phyloP scores from a whole-genome alignment of 23 tunicate species.

The Oikopleura dioica region DNA sequence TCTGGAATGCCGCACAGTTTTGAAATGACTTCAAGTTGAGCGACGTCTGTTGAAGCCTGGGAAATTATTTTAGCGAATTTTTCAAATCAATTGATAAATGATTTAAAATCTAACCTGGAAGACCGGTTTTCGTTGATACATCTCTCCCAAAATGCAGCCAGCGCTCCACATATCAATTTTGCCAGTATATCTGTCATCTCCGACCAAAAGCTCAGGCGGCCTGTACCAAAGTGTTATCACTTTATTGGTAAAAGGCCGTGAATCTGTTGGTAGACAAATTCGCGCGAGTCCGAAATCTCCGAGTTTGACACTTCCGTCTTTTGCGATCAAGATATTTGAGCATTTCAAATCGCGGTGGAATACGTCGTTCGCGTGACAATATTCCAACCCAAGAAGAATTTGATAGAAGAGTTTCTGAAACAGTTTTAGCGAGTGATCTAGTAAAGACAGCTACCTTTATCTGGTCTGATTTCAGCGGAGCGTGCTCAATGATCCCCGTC shows the following conservation, averaged over 20 bases:
- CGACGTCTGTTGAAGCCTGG: slow-evolving; percentile 5
- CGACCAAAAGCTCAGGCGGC: neutral
- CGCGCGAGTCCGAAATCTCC: slow-evolving; percentile 57
- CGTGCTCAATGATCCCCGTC: slow-evolving; percentile 9
- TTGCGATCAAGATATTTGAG: slow-evolving; percentile 74
- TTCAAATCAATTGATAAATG: neutral
- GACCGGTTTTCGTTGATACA: neutral
- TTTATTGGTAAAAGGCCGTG: slow-evolving; percentile 24
- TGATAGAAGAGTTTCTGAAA: neutral
- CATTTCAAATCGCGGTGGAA: slow-evolving; percentile 58
- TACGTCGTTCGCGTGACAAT: neutral
- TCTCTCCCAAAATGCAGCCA: slow-evolving; percentile 24
- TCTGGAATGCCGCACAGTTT: slow-evolving; percentile 8
- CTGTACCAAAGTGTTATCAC: slow-evolving; percentile 4
- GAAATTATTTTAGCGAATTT: neutral
- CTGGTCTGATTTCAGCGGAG: neutral
- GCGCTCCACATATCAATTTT: slow-evolving; percentile 8
- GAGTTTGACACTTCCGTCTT: slow-evolving; percentile 62
- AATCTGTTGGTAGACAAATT: slow-evolving; percentile 46
- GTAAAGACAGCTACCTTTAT: slow-evolving; percentile 11
- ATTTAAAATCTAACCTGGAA: neutral
- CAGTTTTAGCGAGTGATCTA: no score
- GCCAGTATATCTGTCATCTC: neutral
- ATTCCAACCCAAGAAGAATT: neutral
- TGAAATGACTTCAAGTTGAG: neutral